A percentile compares a stretch with the other conserved stretches of the same genome.
Conservation (phyloP, 2,797 vertebrate genomes). For the Remorina albescens region DNA sequence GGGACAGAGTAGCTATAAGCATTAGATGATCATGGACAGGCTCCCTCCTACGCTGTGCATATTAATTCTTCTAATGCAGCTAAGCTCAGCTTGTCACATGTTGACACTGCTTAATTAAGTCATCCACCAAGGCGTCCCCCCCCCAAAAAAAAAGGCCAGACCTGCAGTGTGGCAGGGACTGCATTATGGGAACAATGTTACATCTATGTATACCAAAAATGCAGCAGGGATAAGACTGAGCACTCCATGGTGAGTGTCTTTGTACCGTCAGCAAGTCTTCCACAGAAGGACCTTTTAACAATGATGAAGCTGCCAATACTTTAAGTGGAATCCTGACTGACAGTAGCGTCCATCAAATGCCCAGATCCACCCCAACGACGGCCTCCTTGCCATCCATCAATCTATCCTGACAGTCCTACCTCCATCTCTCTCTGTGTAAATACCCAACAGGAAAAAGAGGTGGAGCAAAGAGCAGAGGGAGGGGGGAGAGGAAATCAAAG, state of each 20-base stretch:
- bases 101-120: constrained; percentile 81
- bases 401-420: constrained; percentile 59
- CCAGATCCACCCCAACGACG: constrained; percentile 66
- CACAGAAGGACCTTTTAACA: constrained; percentile 38
- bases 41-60: constrained; percentile 71
- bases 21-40: constrained; percentile 67
- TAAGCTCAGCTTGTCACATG: constrained; percentile 71
- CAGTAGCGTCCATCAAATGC: constrained; percentile 70
- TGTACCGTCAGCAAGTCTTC: constrained; percentile 21
- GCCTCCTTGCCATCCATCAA: constrained; percentile 72
- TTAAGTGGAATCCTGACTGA: constrained; percentile 68
- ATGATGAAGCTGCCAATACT: constrained; percentile 67
- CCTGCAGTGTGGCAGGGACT: constrained; percentile 20
- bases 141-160: constrained; percentile 69
- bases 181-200: constrained; percentile 29
- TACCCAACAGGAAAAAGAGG: constrained; percentile 69
- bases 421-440: constrained; percentile 66
- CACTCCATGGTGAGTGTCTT: constrained; percentile 22
- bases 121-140: constrained; percentile 69
- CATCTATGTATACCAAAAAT: constrained; percentile 21
- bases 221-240: constrained; percentile 5
- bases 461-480: constrained; percentile 26
- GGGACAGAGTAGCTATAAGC: constrained; percentile 61
- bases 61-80: constrained; percentile 77
- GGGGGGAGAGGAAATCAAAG: constrained; percentile 55